Base-by-base conservation (phyloP, 2,113 vertebrate genomes). In the Periophthalmodon schlosseri region DNA sequence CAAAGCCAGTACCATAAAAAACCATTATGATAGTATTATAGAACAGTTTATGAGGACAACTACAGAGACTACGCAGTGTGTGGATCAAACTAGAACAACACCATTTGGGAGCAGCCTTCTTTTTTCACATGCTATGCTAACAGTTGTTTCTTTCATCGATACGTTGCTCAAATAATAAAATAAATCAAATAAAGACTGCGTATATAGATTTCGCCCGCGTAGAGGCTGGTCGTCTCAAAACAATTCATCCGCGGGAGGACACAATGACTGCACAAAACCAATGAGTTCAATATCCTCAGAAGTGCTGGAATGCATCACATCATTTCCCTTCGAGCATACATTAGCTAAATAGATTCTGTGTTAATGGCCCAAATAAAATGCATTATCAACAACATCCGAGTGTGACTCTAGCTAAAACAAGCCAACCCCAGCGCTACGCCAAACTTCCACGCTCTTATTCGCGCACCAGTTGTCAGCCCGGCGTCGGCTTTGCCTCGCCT, bases 391-490 rank as follows among this genome's bases (percentile, higher is more conserved):
- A 54, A 44, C 39, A 52, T 47, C 57, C 68, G 49, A 68, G 66
- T 68, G 56, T 39, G 24, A 77, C 73, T 84, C 69, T 57, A 70
- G 46, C 46, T 69, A 56, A 54, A 76, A 74, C 73, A 7, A 75
- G 68, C 47, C 46, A 18, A 61, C 63, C 67, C 21, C 16, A 69
- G 28, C 46, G 66, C 50, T 15, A 39, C 4, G 36, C 60, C 21
- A 47, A 52, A 11, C 57, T 24, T 72, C 68, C 70, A 8, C 67
- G 79, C 23, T 81, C 28, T 23, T 16, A 50, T 71, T 60, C 75
- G 87, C 78, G 75, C 84, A 88, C 61, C 69, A 79, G 71, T 68
- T 82, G 84, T 87, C 86, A 81, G 65, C 66, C 28, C 72, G 87
- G 84, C 79, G 72, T 69, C 86, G 1, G 39, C 73, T 54, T 58